A percentile compares a stretch with the other conserved stretches of the same genome.
Evolutionary conservation across 2,113 vertebrate species (phyloP).

Genomic region (Climacteris rufus): DNA sequence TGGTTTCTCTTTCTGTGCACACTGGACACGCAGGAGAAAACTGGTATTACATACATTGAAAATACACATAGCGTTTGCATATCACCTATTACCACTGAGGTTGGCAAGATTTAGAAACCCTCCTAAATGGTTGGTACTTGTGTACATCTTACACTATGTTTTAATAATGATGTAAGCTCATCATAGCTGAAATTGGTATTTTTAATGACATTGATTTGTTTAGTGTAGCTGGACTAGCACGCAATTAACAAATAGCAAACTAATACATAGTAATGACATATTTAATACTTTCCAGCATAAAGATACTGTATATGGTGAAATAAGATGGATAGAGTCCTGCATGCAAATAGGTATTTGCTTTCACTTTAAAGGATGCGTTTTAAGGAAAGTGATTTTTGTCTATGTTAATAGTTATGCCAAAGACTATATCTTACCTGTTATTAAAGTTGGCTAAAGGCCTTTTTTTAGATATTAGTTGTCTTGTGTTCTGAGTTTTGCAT

Average conservation of each 20-base stretch:
- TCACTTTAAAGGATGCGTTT: not conserved
- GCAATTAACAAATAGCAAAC: not conserved
- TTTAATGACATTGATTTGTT: not conserved
- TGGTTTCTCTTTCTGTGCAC: not conserved
- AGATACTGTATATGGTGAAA: not conserved
- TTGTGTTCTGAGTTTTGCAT: not conserved
- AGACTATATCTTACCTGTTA: not conserved
- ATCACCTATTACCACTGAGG: not conserved
- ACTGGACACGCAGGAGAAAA: not conserved
- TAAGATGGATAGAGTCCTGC: not conserved
- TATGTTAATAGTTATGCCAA: not conserved
- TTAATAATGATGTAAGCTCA: not conserved
- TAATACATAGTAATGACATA: not conserved
- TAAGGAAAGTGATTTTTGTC: not conserved
- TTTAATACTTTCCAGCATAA: not conserved
- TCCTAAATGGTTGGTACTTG: not conserved
- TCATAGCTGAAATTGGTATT: not conserved
- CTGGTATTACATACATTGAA: accelerated
- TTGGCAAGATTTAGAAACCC: not conserved
- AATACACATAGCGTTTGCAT: not conserved
- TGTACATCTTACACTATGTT: not conserved
- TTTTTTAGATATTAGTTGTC: not conserved
- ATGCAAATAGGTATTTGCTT: not conserved
- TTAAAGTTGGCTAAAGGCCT: not conserved
- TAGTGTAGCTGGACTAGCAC: not conserved